Conservation (phyloP, 2,888 invertebrate genomes). For the Tricholauxania praeusta region DNA sequence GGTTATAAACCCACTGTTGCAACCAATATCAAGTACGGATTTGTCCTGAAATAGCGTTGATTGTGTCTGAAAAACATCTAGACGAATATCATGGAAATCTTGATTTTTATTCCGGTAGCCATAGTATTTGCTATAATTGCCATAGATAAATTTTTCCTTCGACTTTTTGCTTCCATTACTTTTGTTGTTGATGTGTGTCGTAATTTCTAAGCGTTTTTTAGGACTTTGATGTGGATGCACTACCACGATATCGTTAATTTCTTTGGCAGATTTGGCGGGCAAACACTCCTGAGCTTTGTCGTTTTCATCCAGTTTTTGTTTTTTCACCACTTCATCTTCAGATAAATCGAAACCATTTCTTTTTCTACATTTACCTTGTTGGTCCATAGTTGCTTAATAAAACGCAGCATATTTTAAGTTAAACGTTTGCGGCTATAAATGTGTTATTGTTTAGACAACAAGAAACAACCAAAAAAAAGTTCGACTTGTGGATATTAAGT, state of each 20-base stretch:
- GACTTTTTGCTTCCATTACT: constrained; percentile 29
- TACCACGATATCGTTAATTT: background rate
- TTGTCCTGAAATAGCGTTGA: constrained; percentile 78
- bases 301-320: no score
- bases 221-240: constrained; percentile 43
- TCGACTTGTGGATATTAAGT: no score
- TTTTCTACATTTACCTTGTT: no score
- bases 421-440: no score
- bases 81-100: constrained; percentile 76
- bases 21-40: constrained; percentile 87
- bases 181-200: background rate
- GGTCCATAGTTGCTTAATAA: no score
- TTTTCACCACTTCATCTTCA: no score
- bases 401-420: no score
- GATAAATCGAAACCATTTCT: no score
- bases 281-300: no score
- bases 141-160: constrained; percentile 58
- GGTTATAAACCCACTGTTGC: constrained; percentile 88
- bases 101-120: constrained; percentile 80
- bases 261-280: no score
- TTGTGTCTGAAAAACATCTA: constrained; percentile 75
- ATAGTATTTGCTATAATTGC: constrained; percentile 75
- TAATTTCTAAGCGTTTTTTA: constrained; percentile 46
- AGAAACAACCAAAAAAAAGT: no score
- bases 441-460: no score